These are phyloP conservation scores for Cliona cf. orientalis DNA, from an alignment of 37 sponge, comb jelly and placozoan species.

Conservation along the genomic window DNA sequence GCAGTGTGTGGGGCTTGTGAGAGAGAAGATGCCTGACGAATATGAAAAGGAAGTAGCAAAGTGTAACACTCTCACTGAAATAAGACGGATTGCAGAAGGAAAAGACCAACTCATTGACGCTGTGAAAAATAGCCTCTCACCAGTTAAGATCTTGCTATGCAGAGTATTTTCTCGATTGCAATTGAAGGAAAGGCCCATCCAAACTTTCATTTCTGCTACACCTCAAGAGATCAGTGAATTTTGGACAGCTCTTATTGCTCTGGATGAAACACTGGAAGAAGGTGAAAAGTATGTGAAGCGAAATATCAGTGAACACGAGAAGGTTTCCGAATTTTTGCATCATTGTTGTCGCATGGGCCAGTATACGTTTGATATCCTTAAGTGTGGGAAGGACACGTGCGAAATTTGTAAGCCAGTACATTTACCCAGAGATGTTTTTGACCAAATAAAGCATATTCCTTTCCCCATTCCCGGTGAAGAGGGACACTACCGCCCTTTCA, in stretches of 20 bases:
- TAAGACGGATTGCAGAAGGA: conserved; percentile 22
- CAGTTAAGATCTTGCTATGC: conserved; percentile 39
- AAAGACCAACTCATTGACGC: conserved; percentile 17
- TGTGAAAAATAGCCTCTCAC: conserved; percentile 18
- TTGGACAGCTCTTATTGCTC: not conserved
- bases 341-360: conserved; percentile 43
- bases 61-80: conserved; percentile 43
- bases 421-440: conserved; percentile 4
- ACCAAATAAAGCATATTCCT: not conserved
- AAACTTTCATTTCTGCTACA: conserved; percentile 1
- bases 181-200: conserved; percentile 14
- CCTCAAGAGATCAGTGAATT: conserved; percentile 3
- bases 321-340: not conserved
- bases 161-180: conserved; percentile 18
- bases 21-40: conserved; percentile 34
- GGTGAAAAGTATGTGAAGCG: conserved; percentile 9
- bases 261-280: conserved; percentile 22
- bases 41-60: conserved; percentile 30
- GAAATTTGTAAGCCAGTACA: conserved; percentile 29
- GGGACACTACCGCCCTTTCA: conserved; percentile 28
- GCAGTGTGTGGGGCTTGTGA: conserved; percentile 52
- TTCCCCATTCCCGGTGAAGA: conserved; percentile 32
- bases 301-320: not conserved
- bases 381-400: conserved; percentile 27
- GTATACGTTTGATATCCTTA: conserved; percentile 40